Conservation (phyloP, 2,888 invertebrate species). For the Mythimna loreyi region DNA sequence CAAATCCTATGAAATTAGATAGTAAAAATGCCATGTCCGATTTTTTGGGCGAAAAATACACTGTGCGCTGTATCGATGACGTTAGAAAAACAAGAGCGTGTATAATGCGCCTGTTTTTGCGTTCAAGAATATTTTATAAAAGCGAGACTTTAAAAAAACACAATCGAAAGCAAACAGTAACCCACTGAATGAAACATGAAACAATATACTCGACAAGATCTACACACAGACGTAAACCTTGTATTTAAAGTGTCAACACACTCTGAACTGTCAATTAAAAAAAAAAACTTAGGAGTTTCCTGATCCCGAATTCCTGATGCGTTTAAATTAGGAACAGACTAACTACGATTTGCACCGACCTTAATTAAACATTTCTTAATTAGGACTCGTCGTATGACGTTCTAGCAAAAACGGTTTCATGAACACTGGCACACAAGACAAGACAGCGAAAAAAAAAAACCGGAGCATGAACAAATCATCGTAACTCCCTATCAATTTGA, state of each 20-base stretch:
- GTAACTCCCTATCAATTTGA: slow-evolving; percentile 53
- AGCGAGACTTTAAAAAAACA: slow-evolving; percentile 36
- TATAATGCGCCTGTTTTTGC: slow-evolving; percentile 39
- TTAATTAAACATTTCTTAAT: slow-evolving; percentile 3
- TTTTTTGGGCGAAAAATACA: too few species aligned
- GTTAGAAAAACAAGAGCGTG: slow-evolving; percentile 50
- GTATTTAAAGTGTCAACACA: too few species aligned
- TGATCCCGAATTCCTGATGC: slow-evolving; percentile 12
- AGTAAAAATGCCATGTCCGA: too few species aligned
- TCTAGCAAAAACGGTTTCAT: not conserved
- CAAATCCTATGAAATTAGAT: too few species aligned
- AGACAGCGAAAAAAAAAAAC: slow-evolving; percentile 7
- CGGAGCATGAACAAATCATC: slow-evolving; percentile 38
- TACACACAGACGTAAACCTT: too few species aligned
- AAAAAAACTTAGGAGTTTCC: slow-evolving; percentile 3
- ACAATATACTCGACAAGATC: not conserved
- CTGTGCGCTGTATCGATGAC: slow-evolving; percentile 49
- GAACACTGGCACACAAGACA: slow-evolving; percentile 7
- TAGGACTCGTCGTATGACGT: not conserved
- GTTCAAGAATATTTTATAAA: slow-evolving; percentile 42
- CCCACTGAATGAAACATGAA: slow-evolving; percentile 25
- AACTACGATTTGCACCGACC: slow-evolving; percentile 6
- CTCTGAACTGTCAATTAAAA: slow-evolving; percentile 17
- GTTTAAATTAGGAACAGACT: slow-evolving; percentile 5
- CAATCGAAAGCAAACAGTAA: slow-evolving; percentile 14